Conservation (phyloP, 2,113 vertebrate species). For the Neoarius graeffei region DNA sequence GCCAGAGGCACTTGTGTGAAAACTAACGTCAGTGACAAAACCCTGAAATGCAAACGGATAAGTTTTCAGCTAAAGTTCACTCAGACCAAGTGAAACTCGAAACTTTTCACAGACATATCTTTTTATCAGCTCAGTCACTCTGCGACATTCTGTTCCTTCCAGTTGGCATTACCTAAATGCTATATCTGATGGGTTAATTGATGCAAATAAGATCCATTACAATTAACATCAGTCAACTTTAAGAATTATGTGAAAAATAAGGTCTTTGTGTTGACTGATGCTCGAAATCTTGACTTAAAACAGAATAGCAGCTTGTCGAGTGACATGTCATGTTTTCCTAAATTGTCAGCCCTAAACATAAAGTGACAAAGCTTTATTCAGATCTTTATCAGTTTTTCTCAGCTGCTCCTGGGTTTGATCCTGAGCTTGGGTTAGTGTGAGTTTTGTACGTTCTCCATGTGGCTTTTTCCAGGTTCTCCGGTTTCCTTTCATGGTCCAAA, state of each 20-base stretch:
- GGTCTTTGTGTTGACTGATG: neutral
- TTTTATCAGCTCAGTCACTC: neutral
- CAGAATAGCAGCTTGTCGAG: neutral
- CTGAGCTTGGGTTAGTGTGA: neutral
- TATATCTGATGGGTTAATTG: neutral
- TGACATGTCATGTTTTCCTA: neutral
- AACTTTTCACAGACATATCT: neutral
- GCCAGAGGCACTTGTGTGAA: neutral
- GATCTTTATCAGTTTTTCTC: neutral
- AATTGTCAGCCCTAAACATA: neutral
- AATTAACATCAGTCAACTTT: neutral
- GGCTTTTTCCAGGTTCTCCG: neutral
- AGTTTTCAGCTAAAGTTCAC: constrained; percentile 21
- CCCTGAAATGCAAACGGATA: neutral
- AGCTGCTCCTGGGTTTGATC: neutral
- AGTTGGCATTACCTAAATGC: neutral
- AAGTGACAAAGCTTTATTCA: neutral
- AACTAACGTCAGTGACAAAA: neutral
- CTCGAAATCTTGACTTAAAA: neutral
- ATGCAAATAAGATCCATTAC: neutral
- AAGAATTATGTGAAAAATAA: neutral
- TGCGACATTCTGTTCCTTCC: neutral
- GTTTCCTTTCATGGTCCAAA: neutral
- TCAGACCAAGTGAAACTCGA: neutral
- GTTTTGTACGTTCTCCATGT: neutral